Conservation (phyloP, 2,797 vertebrate species). For the Smutsia gigantea region DNA sequence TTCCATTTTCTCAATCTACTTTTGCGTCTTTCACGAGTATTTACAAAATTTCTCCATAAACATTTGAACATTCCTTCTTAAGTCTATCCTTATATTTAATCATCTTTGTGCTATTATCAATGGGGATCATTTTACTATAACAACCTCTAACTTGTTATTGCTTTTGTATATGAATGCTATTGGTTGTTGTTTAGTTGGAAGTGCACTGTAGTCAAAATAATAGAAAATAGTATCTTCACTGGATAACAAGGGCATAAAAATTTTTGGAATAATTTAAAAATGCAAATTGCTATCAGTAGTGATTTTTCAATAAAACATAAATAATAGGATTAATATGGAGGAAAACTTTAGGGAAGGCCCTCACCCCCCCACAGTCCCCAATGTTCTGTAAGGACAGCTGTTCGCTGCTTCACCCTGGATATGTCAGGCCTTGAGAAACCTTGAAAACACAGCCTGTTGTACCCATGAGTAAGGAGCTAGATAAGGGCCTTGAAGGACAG, state of each 20-base stretch:
- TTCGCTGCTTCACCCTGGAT: no score
- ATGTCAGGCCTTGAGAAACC: no score
- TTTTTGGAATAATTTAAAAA: background rate
- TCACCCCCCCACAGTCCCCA: no score
- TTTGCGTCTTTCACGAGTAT: background rate
- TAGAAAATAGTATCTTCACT: background rate
- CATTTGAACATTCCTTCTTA: background rate
- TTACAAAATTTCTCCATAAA: background rate
- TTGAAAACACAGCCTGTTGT: no score
- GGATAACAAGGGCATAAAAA: background rate
- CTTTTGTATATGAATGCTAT: background rate
- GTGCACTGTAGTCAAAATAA: background rate
- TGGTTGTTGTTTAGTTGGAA: background rate
- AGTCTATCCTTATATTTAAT: background rate
- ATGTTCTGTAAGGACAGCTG: no score
- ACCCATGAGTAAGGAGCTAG: no score
- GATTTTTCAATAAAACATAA: background rate
- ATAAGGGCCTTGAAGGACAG: no score
- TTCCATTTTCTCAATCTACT: background rate
- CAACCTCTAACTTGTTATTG: background rate
- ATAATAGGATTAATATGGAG: background rate
- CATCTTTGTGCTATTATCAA: background rate
- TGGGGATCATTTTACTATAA: background rate
- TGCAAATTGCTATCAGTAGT: background rate
- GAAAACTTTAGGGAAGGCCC: background rate